A percentile compares a stretch with the other conserved stretches of the same genome.
phyloP scores from a whole-genome alignment of 2,113 vertebrate species.

The Cryptomyrus ogoouensis region DNA sequence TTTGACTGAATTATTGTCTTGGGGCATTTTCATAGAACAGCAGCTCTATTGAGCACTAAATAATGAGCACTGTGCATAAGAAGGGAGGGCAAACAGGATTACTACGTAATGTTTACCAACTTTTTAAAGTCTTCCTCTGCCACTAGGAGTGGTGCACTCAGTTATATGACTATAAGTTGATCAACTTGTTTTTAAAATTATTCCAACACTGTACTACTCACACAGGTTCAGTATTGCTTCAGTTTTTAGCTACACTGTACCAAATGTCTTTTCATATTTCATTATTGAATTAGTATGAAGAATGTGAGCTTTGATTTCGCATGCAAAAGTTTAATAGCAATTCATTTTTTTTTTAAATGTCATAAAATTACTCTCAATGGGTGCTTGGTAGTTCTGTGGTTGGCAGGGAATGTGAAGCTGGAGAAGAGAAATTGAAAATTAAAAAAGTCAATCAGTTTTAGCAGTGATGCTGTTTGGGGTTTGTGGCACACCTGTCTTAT shows the following conservation, averaged over 20 bases:
- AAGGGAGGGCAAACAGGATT: neutral
- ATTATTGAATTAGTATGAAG: neutral
- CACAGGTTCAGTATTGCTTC: neutral
- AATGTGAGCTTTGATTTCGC: neutral
- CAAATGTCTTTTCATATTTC: neutral
- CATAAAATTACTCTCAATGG: too few relatives aligned
- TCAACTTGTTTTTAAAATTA: neutral
- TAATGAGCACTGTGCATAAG: neutral
- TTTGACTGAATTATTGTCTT: neutral
- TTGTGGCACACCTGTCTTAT: neutral
- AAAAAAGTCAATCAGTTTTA: neutral
- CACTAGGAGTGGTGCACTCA: neutral
- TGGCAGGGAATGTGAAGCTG: neutral
- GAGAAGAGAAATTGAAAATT: neutral
- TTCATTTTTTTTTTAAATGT: neutral
- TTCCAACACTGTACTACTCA: neutral
- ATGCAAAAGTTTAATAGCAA: neutral
- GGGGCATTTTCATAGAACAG: neutral
- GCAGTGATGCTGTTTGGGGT: neutral
- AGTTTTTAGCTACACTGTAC: neutral
- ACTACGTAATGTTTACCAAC: neutral
- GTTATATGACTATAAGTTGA: neutral
- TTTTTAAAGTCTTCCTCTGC: neutral
- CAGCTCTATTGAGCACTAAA: neutral
- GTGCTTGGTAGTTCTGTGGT: neutral